Percentiles rank a stretch among this genome's conserved stretches.
Conservation (phyloP, 35 echinoderm and acorn worm species). For the Apostichopus parvimensis region DNA sequence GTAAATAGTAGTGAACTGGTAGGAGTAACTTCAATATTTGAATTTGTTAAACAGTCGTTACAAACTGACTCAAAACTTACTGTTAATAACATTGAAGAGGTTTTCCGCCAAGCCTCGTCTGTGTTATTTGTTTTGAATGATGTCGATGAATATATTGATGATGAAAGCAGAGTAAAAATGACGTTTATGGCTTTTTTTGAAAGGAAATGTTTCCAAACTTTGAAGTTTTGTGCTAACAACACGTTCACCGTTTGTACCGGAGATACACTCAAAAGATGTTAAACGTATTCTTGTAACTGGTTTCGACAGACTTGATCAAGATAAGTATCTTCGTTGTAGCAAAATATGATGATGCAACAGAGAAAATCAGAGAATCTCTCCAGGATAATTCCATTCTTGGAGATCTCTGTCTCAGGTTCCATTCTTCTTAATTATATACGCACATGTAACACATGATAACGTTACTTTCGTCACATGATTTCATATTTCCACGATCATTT, state of each 20-base stretch:
- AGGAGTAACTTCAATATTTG: not conserved
- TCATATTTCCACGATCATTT: not conserved
- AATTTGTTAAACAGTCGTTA: not conserved
- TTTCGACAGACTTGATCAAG: not conserved
- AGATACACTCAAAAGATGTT: not conserved
- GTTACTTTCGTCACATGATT: not conserved
- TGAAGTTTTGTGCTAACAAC: not conserved
- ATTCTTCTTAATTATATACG: not conserved
- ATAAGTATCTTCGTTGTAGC: not conserved
- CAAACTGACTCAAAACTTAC: not conserved
- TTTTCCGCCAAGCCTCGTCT: not conserved
- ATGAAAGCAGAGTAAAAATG: not conserved
- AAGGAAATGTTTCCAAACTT: not conserved
- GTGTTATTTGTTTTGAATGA: conserved; percentile 10
- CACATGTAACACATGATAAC: not conserved
- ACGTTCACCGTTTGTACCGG: not conserved
- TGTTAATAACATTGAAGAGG: not conserved
- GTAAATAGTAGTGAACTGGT: not conserved
- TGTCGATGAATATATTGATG: not conserved
- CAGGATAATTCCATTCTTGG: not conserved
- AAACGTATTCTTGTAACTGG: not conserved
- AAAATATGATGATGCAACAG: not conserved
- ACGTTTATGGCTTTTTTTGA: not conserved
- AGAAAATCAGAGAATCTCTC: not conserved
- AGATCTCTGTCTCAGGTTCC: conserved; percentile 6